A percentile compares a stretch with the other conserved stretches of the same genome.
Conservation (phyloP, 2,888 invertebrate species). For the Lysandra bellargus region DNA sequence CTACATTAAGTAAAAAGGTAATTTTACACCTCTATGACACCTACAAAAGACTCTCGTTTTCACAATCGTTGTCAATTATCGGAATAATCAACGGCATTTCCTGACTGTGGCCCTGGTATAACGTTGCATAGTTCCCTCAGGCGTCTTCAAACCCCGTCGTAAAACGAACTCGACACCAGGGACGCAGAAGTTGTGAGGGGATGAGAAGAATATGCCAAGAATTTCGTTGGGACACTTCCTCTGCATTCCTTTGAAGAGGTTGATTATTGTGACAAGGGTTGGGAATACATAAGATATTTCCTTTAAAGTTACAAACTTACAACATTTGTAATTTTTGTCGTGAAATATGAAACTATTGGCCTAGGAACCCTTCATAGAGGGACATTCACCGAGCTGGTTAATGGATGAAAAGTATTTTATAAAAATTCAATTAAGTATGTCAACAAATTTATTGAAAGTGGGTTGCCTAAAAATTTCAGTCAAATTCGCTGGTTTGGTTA, state of each 20-base stretch:
- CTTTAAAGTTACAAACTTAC: neutral
- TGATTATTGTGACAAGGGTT: neutral
- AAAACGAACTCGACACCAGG: neutral
- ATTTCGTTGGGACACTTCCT: neutral
- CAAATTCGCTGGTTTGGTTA: too few species aligned
- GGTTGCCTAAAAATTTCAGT: too few species aligned
- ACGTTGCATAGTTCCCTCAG: neutral
- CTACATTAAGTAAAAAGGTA: neutral
- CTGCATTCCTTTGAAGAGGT: slow-evolving; percentile 1
- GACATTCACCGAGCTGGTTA: too few species aligned
- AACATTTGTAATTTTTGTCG: too few species aligned
- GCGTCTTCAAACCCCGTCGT: neutral
- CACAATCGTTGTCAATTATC: neutral
- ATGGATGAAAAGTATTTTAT: too few species aligned
- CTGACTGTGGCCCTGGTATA: neutral
- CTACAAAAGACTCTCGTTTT: neutral
- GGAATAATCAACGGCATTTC: neutral
- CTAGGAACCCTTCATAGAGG: too few species aligned
- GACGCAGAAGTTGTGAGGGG: neutral
- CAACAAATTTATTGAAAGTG: too few species aligned
- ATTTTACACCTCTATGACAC: neutral
- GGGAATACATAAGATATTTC: neutral
- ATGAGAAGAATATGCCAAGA: neutral
- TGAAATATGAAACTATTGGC: neutral
- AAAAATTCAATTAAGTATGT: too few species aligned